Conservation (phyloP, 1,140 invertebrate species). For the Alviniconcha marisindica region DNA sequence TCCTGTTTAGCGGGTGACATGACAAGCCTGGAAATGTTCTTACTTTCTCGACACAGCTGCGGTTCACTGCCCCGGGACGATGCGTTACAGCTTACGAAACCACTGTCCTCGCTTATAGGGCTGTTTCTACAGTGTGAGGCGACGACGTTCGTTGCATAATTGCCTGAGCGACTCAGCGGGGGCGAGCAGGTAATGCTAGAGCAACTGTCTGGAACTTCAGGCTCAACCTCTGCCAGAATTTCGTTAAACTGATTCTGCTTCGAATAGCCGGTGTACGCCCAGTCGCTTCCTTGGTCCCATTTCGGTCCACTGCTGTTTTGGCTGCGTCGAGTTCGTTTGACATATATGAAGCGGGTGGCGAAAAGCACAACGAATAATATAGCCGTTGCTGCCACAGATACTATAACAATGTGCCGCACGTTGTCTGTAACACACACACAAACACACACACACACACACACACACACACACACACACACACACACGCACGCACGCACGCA, state of each 20-base stretch:
- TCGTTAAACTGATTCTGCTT: too few relatives aligned
- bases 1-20: too few relatives aligned
- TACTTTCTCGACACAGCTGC: background rate
- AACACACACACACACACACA: constrained; percentile 9
- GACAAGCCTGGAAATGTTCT: too few relatives aligned
- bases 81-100: too few relatives aligned
- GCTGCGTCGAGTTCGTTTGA: background rate
- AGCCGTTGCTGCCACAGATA: too few relatives aligned
- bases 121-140: background rate
- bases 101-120: background rate
- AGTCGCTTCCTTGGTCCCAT: background rate
- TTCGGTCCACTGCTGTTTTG: background rate
- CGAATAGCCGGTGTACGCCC: background rate
- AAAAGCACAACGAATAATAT: background rate
- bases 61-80: too few relatives aligned
- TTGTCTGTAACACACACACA: background rate
- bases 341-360: background rate
- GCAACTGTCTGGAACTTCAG: background rate
- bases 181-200: background rate
- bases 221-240: background rate
- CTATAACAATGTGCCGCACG: too few relatives aligned
- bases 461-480: constrained; percentile 18
- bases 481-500: constrained; percentile 1
- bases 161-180: too few relatives aligned
- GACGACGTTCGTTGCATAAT: too few relatives aligned